Evolutionary conservation across 1,140 invertebrate species (phyloP), one percentile per base, ranked within the genome.

Genomic region (Nasonia vitripennis): DNA sequence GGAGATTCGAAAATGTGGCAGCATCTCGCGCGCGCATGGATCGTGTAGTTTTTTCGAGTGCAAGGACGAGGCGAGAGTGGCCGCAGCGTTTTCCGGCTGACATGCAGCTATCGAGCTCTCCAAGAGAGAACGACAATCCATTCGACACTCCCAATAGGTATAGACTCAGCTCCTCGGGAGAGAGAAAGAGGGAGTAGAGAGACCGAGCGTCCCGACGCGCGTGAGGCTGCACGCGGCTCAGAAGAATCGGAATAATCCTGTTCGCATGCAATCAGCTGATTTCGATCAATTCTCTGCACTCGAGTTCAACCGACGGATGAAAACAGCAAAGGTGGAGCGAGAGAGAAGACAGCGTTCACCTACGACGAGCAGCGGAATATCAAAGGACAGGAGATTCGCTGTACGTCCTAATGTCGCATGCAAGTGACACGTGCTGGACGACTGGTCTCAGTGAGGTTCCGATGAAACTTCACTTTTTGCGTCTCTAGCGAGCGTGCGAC

Each of bases 181-280:
- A 14, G 5, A 17, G 73, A 7, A n/a, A 17, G 23, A 41, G 11
- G 0, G 2, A 9, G 55, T 27, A 55, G 55, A n/a, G 7, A 37
- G 34, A 10, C 11, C 3, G 5, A 10, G 17, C n/a, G 41, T 41
- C 41, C 41, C 9, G 41, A 41, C 41, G 41, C 41, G 41, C 1
- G 7, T 2, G 34, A 31, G 17, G 41, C 20, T 45, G n/a, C n/a
- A 81, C 2, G 45, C 17, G 14, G 1, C 20, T 14, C 27, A 14
- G 12, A 14, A 75, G 17, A n/a, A 41, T 4, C 37, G 41, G 55
- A n/a, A 6, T 6, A n/a, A 6, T 6, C 20, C 74, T 34, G 14
- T 17, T 7, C 12, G 11, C 51, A 71, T 70, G 83, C 78, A 83
- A 88, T 92, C 91, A 92, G 91, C 91, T 92, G 91, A 91, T 92